Conservation (phyloP, 2,797 vertebrate genomes). For the Nyctibius grandis region DNA sequence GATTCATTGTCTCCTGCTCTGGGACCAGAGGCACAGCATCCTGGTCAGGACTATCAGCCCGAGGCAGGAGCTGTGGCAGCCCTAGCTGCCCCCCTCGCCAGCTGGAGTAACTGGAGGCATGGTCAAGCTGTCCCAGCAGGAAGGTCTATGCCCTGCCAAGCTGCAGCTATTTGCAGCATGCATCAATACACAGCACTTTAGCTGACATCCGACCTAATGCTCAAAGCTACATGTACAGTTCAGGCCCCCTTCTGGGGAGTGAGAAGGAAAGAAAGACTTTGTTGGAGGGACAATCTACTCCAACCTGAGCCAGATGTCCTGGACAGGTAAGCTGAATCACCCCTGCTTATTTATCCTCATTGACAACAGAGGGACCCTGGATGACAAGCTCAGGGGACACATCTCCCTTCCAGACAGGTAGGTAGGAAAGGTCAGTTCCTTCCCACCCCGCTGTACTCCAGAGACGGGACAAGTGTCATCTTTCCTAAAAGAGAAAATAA, state of each 20-base stretch:
- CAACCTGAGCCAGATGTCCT: background rate
- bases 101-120: background rate
- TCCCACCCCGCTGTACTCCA: background rate
- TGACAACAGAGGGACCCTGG: background rate
- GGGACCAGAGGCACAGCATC: background rate
- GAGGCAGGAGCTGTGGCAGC: background rate
- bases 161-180: background rate
- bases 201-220: background rate
- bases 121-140: background rate
- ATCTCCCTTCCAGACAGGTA: background rate
- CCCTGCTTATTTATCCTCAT: background rate
- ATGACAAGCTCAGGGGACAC: background rate
- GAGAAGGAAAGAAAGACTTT: background rate
- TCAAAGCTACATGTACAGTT: background rate
- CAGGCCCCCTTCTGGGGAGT: background rate
- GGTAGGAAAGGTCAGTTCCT: background rate
- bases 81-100: background rate
- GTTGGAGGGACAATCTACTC: fast-evolving
- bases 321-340: background rate
- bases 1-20: background rate
- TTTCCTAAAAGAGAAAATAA: background rate
- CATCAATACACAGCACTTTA: background rate
- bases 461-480: background rate
- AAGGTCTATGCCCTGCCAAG: background rate
- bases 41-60: background rate